phyloP scores from a whole-genome alignment of 2,797 vertebrate genomes.

The Brotula barbata region DNA sequence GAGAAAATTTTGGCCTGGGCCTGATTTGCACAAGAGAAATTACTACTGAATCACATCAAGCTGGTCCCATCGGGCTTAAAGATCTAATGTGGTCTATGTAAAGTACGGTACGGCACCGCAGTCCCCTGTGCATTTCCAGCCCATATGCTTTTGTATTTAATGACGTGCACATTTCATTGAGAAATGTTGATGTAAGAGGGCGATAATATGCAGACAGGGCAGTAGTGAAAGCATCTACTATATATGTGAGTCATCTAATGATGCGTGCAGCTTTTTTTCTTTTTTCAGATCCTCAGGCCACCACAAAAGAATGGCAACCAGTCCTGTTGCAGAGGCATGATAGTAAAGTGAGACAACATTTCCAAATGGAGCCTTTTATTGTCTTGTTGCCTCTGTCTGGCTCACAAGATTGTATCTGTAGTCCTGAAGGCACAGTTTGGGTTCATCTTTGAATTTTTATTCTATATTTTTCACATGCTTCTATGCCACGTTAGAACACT shows the following conservation, averaged over 20 bases:
- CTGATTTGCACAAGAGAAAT: too few species aligned
- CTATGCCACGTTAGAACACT: slow-evolving; percentile 4
- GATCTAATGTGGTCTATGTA: too few species aligned
- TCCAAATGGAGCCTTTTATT: slow-evolving; percentile 44
- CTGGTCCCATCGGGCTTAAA: too few species aligned
- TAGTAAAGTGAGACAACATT: slow-evolving; percentile 14
- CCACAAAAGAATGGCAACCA: neutral
- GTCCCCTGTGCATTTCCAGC: neutral
- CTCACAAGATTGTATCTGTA: slow-evolving; percentile 25
- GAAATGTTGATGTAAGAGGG: slow-evolving; percentile 7
- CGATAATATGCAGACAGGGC: neutral
- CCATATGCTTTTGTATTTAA: neutral
- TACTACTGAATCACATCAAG: too few species aligned
- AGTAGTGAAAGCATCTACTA: slow-evolving; percentile 18
- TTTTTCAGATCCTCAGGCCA: slow-evolving; percentile 17
- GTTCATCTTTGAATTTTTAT: slow-evolving; percentile 5
- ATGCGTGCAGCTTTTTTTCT: slow-evolving; percentile 16
- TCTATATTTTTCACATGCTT: slow-evolving; percentile 14
- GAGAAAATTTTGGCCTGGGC: too few species aligned
- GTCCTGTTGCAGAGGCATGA: slow-evolving; percentile 14
- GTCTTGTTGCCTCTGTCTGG: slow-evolving; percentile 27
- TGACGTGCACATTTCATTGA: neutral
- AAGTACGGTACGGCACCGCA: neutral
- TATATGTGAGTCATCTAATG: slow-evolving; percentile 6
- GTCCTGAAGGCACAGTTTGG: slow-evolving; percentile 12